Percentiles rank a stretch among this genome's conserved stretches.
phyloP scores from a whole-genome alignment of 2,113 vertebrate genomes.

The Passer montanus region DNA sequence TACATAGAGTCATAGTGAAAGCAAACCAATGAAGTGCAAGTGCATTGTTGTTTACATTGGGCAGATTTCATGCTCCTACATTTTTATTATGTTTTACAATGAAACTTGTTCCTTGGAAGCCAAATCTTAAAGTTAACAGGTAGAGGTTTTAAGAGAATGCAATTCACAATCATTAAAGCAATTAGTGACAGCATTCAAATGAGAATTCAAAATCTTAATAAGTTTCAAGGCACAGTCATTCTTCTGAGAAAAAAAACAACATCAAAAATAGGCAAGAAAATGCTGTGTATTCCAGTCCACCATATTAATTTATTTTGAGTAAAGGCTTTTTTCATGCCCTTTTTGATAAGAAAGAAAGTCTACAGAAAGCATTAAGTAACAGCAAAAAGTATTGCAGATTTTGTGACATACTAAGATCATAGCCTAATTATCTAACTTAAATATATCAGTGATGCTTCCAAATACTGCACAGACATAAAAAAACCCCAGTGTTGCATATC shows the following conservation, averaged over 20 bases:
- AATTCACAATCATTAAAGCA: background rate
- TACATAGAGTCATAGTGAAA: background rate
- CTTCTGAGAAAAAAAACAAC: background rate
- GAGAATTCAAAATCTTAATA: background rate
- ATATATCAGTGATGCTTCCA: background rate
- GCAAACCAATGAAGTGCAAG: background rate
- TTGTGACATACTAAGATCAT: background rate
- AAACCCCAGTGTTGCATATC: background rate
- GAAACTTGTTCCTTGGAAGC: background rate
- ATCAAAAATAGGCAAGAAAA: background rate
- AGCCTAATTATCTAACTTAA: background rate
- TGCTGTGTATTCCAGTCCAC: background rate
- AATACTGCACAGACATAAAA: background rate
- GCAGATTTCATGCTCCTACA: background rate
- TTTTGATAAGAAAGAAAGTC: background rate
- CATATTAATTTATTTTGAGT: background rate
- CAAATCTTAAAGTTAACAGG: background rate
- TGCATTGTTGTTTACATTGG: background rate
- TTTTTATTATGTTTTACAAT: background rate
- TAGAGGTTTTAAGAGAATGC: background rate
- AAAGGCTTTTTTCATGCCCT: rapidly evolving
- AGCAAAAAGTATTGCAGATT: background rate
- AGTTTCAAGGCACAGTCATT: background rate
- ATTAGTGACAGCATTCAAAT: background rate
- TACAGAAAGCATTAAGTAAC: background rate